Conservation (phyloP, 1,140 invertebrate species). For the Centruroides sculpturatus region DNA sequence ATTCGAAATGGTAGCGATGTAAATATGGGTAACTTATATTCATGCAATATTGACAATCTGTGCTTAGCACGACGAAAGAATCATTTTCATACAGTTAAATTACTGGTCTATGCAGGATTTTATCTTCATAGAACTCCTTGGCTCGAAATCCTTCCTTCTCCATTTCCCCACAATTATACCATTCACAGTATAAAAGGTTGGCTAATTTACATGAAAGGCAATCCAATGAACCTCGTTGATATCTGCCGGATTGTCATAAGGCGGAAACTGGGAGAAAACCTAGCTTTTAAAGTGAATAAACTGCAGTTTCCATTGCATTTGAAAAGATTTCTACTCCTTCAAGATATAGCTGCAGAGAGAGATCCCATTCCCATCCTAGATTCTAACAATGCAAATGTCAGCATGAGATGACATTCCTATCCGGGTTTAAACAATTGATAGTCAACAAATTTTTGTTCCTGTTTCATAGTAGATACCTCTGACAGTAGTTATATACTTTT, state of each 20-base stretch:
- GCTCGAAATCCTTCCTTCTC: conserved; percentile 22
- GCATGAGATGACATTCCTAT: not conserved
- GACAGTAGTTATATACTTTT: no score
- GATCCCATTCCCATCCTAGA: not conserved
- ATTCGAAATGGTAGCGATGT: conserved; percentile 34
- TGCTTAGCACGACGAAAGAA: conserved; percentile 29
- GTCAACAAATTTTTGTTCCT: no score
- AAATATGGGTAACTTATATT: conserved; percentile 23
- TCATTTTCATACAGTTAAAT: conserved; percentile 21
- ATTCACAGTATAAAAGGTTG: conserved; percentile 15
- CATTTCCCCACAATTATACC: conserved; percentile 16
- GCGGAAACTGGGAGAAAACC: conserved; percentile 17
- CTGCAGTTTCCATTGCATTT: conserved; percentile 26
- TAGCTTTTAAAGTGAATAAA: conserved; percentile 24
- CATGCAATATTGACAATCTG: conserved; percentile 27
- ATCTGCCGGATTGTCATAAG: conserved; percentile 32
- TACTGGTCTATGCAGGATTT: conserved; percentile 24
- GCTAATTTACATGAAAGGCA: conserved; percentile 26
- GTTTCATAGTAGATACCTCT: no score
- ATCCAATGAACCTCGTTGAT: conserved; percentile 30
- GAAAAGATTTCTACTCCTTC: conserved; percentile 22
- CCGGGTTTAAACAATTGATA: no score
- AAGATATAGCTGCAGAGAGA: conserved; percentile 15
- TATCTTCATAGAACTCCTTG: conserved; percentile 19
- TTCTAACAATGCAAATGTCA: not conserved